Evolutionary conservation across 1,140 invertebrate genomes (phyloP), one percentile per base, ranked within the genome.

Genomic region (Achroia grisella): DNA sequence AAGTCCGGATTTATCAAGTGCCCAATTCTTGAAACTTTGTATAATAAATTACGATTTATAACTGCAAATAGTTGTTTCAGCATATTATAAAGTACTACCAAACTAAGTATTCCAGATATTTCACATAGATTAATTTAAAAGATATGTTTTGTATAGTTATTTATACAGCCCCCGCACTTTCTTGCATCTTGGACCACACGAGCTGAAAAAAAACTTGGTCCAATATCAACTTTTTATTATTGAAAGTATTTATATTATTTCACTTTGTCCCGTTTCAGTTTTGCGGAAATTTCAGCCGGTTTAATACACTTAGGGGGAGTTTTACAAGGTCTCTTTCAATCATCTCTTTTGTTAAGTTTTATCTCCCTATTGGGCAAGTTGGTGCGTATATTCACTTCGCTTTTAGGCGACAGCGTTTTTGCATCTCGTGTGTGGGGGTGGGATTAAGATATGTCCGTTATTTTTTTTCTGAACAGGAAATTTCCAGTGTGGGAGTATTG

Each of bases 221-320:
- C 68, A 74, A 78, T 72, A 72, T 67, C 60, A 78, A 79, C 63
- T 83, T 83, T 83, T 80, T 79, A 77, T 80, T 75, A 83, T 80
- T 75, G 67, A 75, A 79, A 79, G 74, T 81, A 84, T 78, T 78
- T 81, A 81, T 84, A 78, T 84, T 84, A 84, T 84, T 76, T 80
- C 62, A 72, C 59, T 71, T 77, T 73, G 73, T 71, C 70, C 65
- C 61, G 69, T 74, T 72, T 71, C 56, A 71, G 52, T 76, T 80
- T 74, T 72, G 35, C 8, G 35, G 12, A 37, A 10, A 23, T 23
- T 23, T 37, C 17, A 15, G 14, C 13, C 35, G 17, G 35, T 37
- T 37, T 37, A 37, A 37, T 37, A 37, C 35, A 37, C 35, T 37
- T 37, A 37, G 35, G 35, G 17, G 17, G 17, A 23, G 17, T 23